Conservation (phyloP, 2,113 vertebrate species). For the Plecturocebus donacophilus region DNA sequence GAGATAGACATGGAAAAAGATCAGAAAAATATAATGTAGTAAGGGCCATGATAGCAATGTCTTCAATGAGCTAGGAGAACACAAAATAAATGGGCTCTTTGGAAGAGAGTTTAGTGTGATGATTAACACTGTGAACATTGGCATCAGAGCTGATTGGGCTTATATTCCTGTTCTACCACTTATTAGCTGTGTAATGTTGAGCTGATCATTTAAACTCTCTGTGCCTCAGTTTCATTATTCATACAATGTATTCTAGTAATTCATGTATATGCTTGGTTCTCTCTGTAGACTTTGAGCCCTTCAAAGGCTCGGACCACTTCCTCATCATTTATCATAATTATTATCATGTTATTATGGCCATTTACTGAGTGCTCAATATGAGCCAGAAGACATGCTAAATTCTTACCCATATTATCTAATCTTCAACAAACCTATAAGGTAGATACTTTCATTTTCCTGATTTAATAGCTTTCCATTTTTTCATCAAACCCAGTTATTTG, state of each 20-base stretch:
- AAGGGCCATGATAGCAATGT: neutral
- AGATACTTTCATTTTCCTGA: constrained; percentile 23
- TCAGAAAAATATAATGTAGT: constrained; percentile 20
- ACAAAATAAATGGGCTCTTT: neutral
- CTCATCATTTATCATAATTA: neutral
- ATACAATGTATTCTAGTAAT: constrained; percentile 12
- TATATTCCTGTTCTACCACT: neutral
- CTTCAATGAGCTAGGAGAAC: neutral
- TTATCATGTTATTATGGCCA: constrained; percentile 6
- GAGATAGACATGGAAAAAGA: neutral
- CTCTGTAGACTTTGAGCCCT: neutral
- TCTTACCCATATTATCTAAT: constrained; percentile 19
- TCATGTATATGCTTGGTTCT: neutral
- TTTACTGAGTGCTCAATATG: neutral
- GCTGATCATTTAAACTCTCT: constrained; percentile 25
- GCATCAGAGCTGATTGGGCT: neutral
- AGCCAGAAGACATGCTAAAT: neutral
- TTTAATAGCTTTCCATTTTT: constrained; percentile 3
- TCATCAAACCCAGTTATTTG: constrained; percentile 43
- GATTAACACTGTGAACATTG: neutral
- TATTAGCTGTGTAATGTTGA: constrained; percentile 34
- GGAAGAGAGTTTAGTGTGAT: neutral
- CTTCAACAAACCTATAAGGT: neutral
- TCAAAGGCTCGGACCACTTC: neutral
- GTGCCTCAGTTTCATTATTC: constrained; percentile 7